Percentiles rank a stretch among this genome's conserved stretches.
Conservation (phyloP, 2,797 vertebrate genomes). For the Typhlichthys eigenmanni region DNA sequence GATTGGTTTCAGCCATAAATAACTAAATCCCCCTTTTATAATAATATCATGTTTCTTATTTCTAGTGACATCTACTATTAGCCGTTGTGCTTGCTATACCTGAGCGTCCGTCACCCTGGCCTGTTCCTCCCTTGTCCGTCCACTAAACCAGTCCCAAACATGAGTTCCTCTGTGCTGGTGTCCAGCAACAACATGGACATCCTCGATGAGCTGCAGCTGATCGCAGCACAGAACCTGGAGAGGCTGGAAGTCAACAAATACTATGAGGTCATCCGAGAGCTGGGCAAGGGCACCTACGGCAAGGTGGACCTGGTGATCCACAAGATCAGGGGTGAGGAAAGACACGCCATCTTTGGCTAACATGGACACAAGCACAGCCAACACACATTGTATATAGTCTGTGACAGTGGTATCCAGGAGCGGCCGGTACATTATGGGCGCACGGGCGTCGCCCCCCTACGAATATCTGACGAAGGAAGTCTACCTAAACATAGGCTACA, state of each 20-base stretch:
- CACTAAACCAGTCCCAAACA: constrained; percentile 42
- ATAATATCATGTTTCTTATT: constrained; percentile 7
- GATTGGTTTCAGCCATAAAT: too few species aligned
- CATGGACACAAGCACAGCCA: neutral
- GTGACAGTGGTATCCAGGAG: too few species aligned
- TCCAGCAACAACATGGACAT: constrained; percentile 78
- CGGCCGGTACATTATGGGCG: too few species aligned
- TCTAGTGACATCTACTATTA: constrained; percentile 48
- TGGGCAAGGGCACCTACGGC: constrained; percentile 86
- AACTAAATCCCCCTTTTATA: constrained; percentile 4
- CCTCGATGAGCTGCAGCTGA: constrained; percentile 83
- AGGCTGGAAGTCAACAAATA: constrained; percentile 82
- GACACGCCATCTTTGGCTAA: neutral
- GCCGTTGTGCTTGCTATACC: constrained; percentile 37
- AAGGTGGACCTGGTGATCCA: constrained; percentile 86
- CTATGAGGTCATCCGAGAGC: constrained; percentile 83
- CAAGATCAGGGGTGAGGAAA: constrained; percentile 80
- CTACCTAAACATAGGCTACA: too few species aligned
- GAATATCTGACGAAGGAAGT: too few species aligned
- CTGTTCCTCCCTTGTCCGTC: constrained; percentile 12
- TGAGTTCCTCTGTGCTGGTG: constrained; percentile 79
- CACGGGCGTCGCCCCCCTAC: too few species aligned
- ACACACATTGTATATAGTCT: neutral
- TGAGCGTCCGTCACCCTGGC: constrained; percentile 6
- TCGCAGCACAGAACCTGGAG: constrained; percentile 83